Conservation (phyloP, 2,797 vertebrate genomes). For the Acridotheres tristis region DNA sequence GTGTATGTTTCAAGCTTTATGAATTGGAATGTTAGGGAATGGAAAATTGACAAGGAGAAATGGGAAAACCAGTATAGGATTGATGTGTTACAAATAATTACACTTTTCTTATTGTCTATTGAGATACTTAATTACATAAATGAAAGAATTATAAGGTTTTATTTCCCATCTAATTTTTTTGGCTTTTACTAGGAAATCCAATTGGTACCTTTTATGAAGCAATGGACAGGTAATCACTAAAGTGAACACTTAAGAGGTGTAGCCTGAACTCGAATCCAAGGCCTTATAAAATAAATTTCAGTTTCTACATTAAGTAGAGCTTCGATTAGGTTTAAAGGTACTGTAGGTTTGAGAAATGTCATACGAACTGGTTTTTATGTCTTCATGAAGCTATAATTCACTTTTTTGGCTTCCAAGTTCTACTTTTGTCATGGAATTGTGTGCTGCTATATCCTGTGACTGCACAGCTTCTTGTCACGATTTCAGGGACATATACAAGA, state of each 20-base stretch:
- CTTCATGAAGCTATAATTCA: background rate
- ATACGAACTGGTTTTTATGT: background rate
- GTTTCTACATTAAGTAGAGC: background rate
- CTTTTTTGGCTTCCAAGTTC: background rate
- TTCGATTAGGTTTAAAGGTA: background rate
- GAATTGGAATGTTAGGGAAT: background rate
- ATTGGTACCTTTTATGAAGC: background rate
- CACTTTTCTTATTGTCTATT: background rate
- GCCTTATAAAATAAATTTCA: background rate
- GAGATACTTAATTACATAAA: background rate
- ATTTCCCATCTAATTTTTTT: background rate
- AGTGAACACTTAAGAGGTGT: background rate
- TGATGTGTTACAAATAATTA: background rate
- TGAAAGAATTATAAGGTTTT: background rate
- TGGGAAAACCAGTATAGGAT: background rate
- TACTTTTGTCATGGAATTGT: background rate
- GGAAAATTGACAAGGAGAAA: background rate
- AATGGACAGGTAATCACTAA: background rate
- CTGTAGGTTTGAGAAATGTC: background rate
- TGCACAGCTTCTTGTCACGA: background rate
- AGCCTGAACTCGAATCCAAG: background rate
- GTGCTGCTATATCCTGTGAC: background rate
- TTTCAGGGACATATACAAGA: background rate
- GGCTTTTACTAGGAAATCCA: background rate
- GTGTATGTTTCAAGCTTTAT: background rate